Evolutionary conservation across 2,888 invertebrate genomes (phyloP).

Genomic region (Pteria penguin): DNA sequence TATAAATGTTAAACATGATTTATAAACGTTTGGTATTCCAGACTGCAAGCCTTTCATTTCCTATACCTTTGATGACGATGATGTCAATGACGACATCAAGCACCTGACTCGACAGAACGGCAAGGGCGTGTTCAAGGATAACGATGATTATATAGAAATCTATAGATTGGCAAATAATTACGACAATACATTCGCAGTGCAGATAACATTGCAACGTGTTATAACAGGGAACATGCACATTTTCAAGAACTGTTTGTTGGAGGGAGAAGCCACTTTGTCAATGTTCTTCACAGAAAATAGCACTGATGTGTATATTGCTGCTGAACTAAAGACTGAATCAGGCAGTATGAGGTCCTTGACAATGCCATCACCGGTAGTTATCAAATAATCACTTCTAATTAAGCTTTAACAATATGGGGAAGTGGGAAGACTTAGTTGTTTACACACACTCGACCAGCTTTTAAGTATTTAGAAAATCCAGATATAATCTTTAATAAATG

Average conservation of each 20-base stretch:
- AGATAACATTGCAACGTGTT: not conserved
- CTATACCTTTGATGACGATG: not conserved
- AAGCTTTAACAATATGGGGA: too few relatives aligned
- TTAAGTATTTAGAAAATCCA: too few relatives aligned
- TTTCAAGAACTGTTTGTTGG: not conserved
- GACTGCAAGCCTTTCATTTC: not conserved
- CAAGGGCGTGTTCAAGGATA: not conserved
- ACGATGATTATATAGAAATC: not conserved
- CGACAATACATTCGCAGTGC: slow-evolving; percentile 3
- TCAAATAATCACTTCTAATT: too few relatives aligned
- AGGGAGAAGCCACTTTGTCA: not conserved
- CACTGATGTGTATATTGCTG: not conserved
- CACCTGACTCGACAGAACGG: not conserved
- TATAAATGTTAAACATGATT: too few relatives aligned
- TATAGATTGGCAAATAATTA: not conserved
- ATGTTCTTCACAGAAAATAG: not conserved
- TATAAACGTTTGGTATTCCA: too few relatives aligned
- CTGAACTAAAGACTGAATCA: not conserved
- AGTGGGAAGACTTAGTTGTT: too few relatives aligned
- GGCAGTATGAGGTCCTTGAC: too few relatives aligned
- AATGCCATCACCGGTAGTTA: too few relatives aligned
- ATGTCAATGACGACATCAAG: not conserved
- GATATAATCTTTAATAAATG: too few relatives aligned
- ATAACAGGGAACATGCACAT: not conserved
- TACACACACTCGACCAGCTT: too few relatives aligned